A percentile compares a stretch with the other conserved stretches of the same genome.
These are phyloP conservation scores for Drosophila affinis DNA, from an alignment of 2,888 invertebrate genomes.

Conservation along the genomic window DNA sequence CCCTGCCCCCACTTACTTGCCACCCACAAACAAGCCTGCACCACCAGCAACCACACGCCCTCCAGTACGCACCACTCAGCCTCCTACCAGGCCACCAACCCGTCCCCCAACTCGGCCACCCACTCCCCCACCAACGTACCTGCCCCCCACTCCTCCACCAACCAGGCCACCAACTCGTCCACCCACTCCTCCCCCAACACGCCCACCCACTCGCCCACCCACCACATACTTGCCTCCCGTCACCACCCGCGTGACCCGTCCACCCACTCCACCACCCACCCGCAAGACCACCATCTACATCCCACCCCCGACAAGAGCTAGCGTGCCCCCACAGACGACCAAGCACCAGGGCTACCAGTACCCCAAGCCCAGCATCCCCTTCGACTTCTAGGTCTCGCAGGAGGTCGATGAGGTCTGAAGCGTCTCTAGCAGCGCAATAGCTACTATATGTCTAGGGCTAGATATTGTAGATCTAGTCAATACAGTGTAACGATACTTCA, in stretches of 20 bases:
- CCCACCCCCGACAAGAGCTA: constrained; percentile 60
- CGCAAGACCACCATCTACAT: constrained; percentile 61
- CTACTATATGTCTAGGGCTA: constrained; percentile 82
- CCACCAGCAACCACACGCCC: constrained; percentile 58
- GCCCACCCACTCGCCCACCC: constrained; percentile 53
- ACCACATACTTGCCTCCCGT: constrained; percentile 50
- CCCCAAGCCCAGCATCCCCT: constrained; percentile 77
- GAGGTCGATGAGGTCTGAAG: constrained; percentile 3
- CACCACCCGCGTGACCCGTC: constrained; percentile 41
- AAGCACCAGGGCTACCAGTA: constrained; percentile 78
- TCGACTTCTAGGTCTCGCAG: constrained; percentile 71
- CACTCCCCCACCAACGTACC: constrained; percentile 43
- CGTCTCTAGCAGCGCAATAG: constrained; percentile 76
- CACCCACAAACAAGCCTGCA: constrained; percentile 58
- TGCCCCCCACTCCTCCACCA: constrained; percentile 34
- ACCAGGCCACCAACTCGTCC: constrained; percentile 31
- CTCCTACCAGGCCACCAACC: constrained; percentile 34
- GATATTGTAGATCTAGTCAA: constrained; percentile 82
- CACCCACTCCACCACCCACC: constrained; percentile 38
- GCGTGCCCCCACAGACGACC: constrained; percentile 57
- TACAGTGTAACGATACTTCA: constrained; percentile 74
- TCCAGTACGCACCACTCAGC: constrained; percentile 39
- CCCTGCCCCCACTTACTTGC: constrained; percentile 55
- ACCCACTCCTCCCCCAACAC: not conserved
- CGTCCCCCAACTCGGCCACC: constrained; percentile 31